Base-by-base conservation (phyloP, 1,140 invertebrate genomes). In the Metaphire vulgaris region DNA sequence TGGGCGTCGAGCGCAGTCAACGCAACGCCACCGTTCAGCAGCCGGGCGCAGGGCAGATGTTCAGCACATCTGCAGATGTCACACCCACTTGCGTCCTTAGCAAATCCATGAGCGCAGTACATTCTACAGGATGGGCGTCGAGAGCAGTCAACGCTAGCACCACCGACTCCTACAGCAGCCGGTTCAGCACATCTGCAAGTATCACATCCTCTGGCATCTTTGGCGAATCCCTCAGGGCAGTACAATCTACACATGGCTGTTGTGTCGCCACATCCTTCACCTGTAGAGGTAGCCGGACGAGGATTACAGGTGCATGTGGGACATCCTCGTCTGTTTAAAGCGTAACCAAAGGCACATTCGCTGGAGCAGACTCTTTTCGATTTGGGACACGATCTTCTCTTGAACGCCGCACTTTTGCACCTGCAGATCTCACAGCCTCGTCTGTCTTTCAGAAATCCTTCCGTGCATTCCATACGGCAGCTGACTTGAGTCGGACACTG, bases 121-220 rank as follows among this genome's bases (percentile, higher is more conserved):
- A 71, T 71, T 26, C 68, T n/a, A 33, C 75, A 76, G 21, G 21
- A 12, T 12, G 41, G 41, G 6, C 21, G 6, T 21, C 21, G 6
- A 6, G 41, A 56, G 41, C 41, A 56, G 21, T 56, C 41, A 21
- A 21, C 21, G 41, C 41, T 56, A 56, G 41, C 41, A 56, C 41
- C 41, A 56, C 6, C 41, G 21, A 21, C 41, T 6, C 6, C 41
- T 12, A 21, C 41, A 56, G 41, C 31, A 16, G 14, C 21, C 28
- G 31, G 1, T 71, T 14, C 6, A 30, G n/a, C 31, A 30, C 75
- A 76, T 64, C 34, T 34, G 29, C 75, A 76, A 1, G 2, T 1
- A 15, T 71, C 68, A 76, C 75, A 76, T 12, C 68, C 75, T 41
- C 56, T 71, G n/a, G 70, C 75, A 64, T 76, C 75, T 72, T 15